Conservation (phyloP, 2,888 invertebrate species). For the Dynastes grantii region DNA sequence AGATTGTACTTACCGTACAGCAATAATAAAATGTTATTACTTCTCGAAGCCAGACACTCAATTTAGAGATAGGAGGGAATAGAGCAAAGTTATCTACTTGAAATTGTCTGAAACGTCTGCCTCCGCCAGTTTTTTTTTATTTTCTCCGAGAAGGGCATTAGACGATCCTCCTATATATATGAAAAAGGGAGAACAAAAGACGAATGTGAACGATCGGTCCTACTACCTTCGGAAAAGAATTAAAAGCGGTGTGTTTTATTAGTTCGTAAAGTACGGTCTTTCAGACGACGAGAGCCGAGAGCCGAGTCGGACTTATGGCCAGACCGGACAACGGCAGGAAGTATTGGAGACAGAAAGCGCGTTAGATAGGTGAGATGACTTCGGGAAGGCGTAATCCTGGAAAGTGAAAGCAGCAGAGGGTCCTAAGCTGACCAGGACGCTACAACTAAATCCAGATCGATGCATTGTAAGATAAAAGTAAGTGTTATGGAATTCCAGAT, state of each 20-base stretch:
- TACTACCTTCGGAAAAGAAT: conserved; percentile 34
- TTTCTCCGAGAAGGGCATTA: conserved; percentile 3
- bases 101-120: conserved; percentile 17
- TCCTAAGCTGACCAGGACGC: conserved; percentile 66
- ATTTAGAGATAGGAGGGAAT: conserved; percentile 13
- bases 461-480: conserved; percentile 65
- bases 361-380: conserved; percentile 54
- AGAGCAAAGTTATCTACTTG: conserved; percentile 4
- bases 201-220: conserved; percentile 25
- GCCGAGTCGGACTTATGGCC: conserved; percentile 18
- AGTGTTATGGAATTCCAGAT: conserved; percentile 68
- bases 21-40: background rate
- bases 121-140: background rate
- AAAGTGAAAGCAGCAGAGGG: conserved; percentile 59
- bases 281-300: conserved; percentile 12
- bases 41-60: conserved; percentile 22
- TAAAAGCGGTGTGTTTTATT: conserved; percentile 46
- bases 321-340: background rate
- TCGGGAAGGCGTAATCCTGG: conserved; percentile 58
- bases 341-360: background rate
- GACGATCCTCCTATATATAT: background rate
- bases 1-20: too few relatives aligned
- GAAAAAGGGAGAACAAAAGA: conserved; percentile 29
- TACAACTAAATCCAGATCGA: conserved; percentile 64
- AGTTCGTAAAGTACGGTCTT: conserved; percentile 43